Base-by-base conservation (phyloP, 2,797 vertebrate species). In the Octomys mimax region DNA sequence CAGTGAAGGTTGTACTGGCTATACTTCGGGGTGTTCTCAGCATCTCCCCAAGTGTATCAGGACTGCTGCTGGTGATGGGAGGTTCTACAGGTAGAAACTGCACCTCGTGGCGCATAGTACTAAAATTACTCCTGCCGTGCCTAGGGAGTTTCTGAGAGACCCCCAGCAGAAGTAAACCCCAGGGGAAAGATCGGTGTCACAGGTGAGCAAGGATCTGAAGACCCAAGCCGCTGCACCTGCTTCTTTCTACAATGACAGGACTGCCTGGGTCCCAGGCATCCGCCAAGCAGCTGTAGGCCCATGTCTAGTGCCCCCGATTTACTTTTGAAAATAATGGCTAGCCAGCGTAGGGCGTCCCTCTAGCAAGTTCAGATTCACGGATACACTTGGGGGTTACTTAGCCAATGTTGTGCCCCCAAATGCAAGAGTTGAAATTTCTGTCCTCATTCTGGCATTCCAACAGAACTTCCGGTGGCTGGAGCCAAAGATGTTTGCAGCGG, bases 241-340 rank as follows among this genome's bases (percentile, higher is more conserved):
- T 64, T 83, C 54, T 12, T 59, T 73, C 16, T 2, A 8, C 61
- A 24, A 39, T 2, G 28, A 13, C 1, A 10, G 59, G 1, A 19
- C 1, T 1, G 19, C n/a, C 54, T 0, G 2, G 2, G n/a, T 26
- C 19, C 22, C 0, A 2, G 39, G 59, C 6, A 28, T 26, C 19
- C 1, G 16, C 88, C 13, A 0, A 0, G 12, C 6, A 18, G 10
- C 66, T 10, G 3, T 2, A 54, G 5, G 57, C n/a, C 21, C 6
- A 4, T 33, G 31, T 49, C 46, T 8, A 39, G 70, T 7, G 79
- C 26, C n/a, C 46, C 6, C 81, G 64, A 61, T 54, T 21, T 33
- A 10, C 22, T 33, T 87, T 39, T n/a, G 9, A 31, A 11, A 54
- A 39, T 49, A 86, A 26, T 3, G 33, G 21, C 14, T 62, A 61